Conservation (phyloP, 2,113 vertebrate genomes). For the Copsychus sechellarum region DNA sequence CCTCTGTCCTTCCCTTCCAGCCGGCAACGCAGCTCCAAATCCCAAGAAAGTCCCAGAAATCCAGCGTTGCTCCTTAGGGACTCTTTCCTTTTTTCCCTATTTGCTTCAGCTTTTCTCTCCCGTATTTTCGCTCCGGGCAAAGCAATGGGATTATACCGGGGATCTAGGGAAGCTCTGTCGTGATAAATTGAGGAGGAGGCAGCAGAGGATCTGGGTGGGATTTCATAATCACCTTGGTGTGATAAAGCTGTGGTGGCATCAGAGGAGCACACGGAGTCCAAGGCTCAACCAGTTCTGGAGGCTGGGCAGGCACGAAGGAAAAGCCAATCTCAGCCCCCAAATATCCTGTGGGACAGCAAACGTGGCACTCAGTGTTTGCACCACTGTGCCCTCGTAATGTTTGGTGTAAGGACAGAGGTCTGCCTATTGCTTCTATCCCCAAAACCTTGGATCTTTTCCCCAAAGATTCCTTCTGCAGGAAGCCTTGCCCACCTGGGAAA, state of each 20-base stretch:
- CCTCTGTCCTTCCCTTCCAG: not conserved
- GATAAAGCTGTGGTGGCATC: not conserved
- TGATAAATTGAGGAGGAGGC: not conserved
- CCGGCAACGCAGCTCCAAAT: not conserved
- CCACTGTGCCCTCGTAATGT: not conserved
- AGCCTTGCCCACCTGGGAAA: not conserved
- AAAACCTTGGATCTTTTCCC: not conserved
- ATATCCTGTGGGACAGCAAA: not conserved
- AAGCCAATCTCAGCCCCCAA: not conserved
- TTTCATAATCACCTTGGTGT: not conserved
- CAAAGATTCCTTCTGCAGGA: not conserved
- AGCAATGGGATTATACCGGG: not conserved
- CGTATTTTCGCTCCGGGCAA: not conserved
- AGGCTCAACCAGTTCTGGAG: not conserved
- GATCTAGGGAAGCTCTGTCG: not conserved
- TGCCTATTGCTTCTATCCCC: not conserved
- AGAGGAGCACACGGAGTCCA: rapidly evolving
- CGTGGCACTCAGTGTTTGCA: not conserved
- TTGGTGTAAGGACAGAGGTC: not conserved
- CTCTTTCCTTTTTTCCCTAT: not conserved
- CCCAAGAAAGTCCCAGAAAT: not conserved
- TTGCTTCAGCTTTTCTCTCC: not conserved
- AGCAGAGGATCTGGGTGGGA: not conserved
- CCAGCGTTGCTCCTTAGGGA: not conserved
- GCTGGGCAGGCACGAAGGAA: not conserved